These are phyloP conservation scores for Sitta carolinensis DNA, from an alignment of 2,797 vertebrate genomes.

Conservation along the genomic window DNA sequence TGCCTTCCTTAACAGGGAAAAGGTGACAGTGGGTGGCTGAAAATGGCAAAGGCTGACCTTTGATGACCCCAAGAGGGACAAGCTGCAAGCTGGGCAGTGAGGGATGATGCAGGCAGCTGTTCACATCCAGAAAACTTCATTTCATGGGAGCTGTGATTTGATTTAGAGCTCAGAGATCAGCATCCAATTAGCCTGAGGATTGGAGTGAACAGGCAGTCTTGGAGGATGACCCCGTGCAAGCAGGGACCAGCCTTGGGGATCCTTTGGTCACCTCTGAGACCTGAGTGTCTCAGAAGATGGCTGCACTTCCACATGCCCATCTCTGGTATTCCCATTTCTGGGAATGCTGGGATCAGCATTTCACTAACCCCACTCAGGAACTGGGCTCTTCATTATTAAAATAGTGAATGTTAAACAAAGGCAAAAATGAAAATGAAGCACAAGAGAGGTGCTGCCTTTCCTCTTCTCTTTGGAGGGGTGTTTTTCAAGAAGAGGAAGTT, in stretches of 20 bases:
- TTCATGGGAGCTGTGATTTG: constrained; percentile 73
- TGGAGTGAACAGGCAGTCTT: not conserved
- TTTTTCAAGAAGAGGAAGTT: not conserved
- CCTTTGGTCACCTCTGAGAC: not conserved
- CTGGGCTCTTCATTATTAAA: not conserved
- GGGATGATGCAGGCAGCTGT: constrained; percentile 32
- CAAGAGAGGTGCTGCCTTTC: not conserved
- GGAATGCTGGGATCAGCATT: not conserved
- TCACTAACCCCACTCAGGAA: fast-evolving
- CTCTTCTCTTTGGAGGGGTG: not conserved
- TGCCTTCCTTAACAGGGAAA: not conserved
- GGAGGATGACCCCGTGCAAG: not conserved
- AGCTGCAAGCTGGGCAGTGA: fast-evolving
- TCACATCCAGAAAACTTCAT: constrained; percentile 71
- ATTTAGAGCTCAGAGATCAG: constrained; percentile 72
- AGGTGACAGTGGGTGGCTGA: not conserved
- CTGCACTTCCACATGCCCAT: not conserved
- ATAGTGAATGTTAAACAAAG: not conserved
- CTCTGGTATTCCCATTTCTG: not conserved
- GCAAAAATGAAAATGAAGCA: not conserved
- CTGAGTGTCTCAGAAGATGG: fast-evolving
- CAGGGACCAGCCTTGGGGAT: not conserved
- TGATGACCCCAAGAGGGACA: not conserved
- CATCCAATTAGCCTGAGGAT: constrained; percentile 64
- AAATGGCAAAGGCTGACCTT: not conserved